Percentiles rank a stretch among this genome's conserved stretches.
These are phyloP conservation scores for Chaenogobius annularis DNA, from an alignment of 2,113 vertebrate species.

Conservation along the genomic window DNA sequence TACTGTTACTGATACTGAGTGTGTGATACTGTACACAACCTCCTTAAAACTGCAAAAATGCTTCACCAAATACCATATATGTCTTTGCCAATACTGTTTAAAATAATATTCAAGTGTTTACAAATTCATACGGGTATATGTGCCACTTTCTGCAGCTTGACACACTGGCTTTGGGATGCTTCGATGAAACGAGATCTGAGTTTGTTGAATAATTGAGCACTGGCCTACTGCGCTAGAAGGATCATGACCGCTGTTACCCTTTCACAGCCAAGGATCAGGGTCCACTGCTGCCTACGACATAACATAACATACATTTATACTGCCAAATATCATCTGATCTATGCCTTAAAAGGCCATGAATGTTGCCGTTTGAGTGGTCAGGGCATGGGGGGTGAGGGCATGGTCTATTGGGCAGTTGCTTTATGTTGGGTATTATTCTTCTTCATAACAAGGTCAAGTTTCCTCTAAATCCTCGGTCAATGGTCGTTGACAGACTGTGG, in stretches of 20 bases:
- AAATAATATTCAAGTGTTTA: not conserved
- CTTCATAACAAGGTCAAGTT: conserved; percentile 37
- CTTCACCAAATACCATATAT: too few relatives aligned
- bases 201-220: conserved; percentile 70
- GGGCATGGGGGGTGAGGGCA: not conserved
- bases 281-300: conserved; percentile 15
- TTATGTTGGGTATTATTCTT: conserved; percentile 19
- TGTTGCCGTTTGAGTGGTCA: conserved; percentile 8
- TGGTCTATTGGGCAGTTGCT: conserved; percentile 6
- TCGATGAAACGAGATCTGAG: conserved; percentile 67
- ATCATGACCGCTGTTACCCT: conserved; percentile 68
- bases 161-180: conserved; percentile 25
- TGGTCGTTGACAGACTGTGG: not conserved
- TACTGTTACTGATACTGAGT: too few relatives aligned
- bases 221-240: conserved; percentile 47
- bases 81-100: too few relatives aligned
- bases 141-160: conserved; percentile 17
- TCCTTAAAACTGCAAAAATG: too few relatives aligned
- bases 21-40: too few relatives aligned
- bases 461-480: conserved; percentile 13
- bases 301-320: conserved; percentile 12
- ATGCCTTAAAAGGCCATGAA: not conserved
- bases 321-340: not conserved
- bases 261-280: conserved; percentile 56
- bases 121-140: conserved; percentile 1